A percentile compares a stretch with the other conserved stretches of the same genome.
These are phyloP conservation scores for Ceyx margarethae DNA, from an alignment of 2,113 vertebrate genomes.

Conservation along the genomic window DNA sequence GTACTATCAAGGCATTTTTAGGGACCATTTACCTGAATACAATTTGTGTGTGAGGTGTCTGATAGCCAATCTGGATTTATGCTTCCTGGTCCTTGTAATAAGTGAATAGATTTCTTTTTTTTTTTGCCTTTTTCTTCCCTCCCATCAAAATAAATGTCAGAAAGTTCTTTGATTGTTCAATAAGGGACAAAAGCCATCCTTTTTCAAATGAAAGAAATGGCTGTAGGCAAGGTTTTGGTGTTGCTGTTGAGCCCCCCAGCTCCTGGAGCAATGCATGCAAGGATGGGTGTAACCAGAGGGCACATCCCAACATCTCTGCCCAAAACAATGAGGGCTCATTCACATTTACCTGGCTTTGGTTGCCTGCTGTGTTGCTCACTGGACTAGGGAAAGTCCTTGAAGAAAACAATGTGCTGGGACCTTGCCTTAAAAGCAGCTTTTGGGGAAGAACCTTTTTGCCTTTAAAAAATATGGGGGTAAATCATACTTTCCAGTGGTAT, in stretches of 20 bases:
- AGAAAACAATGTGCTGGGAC: rapidly evolving
- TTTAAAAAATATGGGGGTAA: background rate
- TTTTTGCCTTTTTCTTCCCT: no score
- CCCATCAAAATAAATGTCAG: constrained; percentile 50
- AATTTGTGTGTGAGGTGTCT: constrained; percentile 37
- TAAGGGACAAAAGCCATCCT: constrained; percentile 1
- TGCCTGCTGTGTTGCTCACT: background rate
- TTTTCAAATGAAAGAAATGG: background rate
- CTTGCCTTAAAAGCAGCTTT: background rate
- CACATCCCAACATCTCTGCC: background rate
- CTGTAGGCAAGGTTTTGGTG: background rate
- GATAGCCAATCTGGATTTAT: constrained; percentile 31
- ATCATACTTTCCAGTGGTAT: background rate
- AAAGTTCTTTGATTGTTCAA: constrained; percentile 44
- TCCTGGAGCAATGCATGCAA: background rate
- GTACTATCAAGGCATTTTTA: constrained; percentile 47
- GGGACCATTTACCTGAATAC: constrained; percentile 42
- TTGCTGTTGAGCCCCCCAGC: background rate
- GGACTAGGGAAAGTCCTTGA: background rate
- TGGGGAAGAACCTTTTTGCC: background rate
- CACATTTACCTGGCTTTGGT: background rate
- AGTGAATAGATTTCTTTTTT: background rate
- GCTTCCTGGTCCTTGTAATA: constrained; percentile 41
- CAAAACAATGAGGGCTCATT: background rate
- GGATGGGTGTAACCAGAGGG: rapidly evolving